Conservation (phyloP, 2,888 invertebrate species). For the Clunio marinus region DNA sequence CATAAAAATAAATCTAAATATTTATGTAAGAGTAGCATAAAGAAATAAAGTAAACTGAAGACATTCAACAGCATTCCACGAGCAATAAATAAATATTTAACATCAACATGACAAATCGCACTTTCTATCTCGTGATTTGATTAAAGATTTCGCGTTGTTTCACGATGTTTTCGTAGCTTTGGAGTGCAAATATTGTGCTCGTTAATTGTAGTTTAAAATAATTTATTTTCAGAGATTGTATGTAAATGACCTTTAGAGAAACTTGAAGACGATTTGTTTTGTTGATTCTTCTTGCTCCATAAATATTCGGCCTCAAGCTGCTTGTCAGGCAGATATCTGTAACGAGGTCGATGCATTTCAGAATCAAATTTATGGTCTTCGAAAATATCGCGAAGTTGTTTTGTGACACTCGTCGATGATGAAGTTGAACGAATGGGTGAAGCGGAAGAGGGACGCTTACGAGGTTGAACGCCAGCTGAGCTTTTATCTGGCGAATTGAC, state of each 20-base stretch:
- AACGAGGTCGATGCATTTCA: slow-evolving; percentile 67
- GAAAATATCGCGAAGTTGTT: slow-evolving; percentile 54
- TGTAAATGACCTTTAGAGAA: slow-evolving; percentile 62
- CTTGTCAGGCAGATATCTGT: slow-evolving; percentile 65
- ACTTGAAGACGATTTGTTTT: slow-evolving; percentile 47
- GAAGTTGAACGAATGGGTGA: slow-evolving; percentile 53
- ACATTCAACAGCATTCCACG: not conserved
- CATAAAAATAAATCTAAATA: not conserved
- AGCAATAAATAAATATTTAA: not conserved
- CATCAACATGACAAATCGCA: slow-evolving; percentile 24
- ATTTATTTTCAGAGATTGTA: not conserved
- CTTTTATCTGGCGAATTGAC: slow-evolving; percentile 54
- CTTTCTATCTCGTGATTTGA: slow-evolving; percentile 21
- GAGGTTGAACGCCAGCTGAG: slow-evolving; percentile 42
- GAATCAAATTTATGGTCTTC: slow-evolving; percentile 70
- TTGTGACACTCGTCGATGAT: slow-evolving; percentile 50
- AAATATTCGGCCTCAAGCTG: slow-evolving; percentile 43
- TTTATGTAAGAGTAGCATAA: not conserved
- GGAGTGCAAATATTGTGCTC: slow-evolving; percentile 35
- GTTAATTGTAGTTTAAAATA: not conserved
- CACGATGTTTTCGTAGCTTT: not conserved
- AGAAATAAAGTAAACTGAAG: not conserved
- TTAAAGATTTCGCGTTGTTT: not conserved
- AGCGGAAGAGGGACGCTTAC: slow-evolving; percentile 49
- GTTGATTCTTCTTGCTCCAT: slow-evolving; percentile 44